A percentile compares a stretch with the other conserved stretches of the same genome.
Conservation (phyloP, 2,888 invertebrate species). For the Drosophila affinis region DNA sequence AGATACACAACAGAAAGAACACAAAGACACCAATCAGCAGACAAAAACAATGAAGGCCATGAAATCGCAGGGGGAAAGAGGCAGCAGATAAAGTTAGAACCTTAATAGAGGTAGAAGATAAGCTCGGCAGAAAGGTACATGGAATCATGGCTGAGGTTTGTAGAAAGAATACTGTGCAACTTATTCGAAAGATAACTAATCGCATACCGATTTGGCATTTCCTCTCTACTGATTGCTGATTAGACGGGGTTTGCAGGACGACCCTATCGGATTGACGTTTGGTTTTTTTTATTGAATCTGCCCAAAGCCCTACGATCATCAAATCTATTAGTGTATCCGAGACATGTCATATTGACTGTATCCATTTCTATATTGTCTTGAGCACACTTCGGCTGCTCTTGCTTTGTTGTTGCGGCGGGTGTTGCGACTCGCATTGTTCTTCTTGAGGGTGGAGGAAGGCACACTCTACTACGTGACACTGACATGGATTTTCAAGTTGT, state of each 20-base stretch:
- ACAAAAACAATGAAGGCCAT: constrained; percentile 51
- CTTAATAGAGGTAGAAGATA: constrained; percentile 51
- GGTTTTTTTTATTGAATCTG: no score
- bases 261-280: no score
- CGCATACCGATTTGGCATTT: background rate
- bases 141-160: constrained; percentile 3
- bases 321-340: constrained; percentile 56
- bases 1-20: constrained; percentile 9
- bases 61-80: constrained; percentile 24
- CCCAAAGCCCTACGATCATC: background rate
- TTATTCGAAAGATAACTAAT: background rate
- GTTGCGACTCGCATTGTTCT: constrained; percentile 29
- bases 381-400: constrained; percentile 37
- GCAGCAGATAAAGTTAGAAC: constrained; percentile 30
- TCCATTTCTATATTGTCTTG: constrained; percentile 24
- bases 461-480: constrained; percentile 80
- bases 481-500: constrained; percentile 80
- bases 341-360: constrained; percentile 43
- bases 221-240: no score
- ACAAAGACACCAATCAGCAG: constrained; percentile 66
- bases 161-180: background rate
- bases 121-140: constrained; percentile 8
- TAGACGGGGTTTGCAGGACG: background rate
- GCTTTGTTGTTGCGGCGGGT: constrained; percentile 37
- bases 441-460: constrained; percentile 60